phyloP scores from a whole-genome alignment of 2,797 vertebrate genomes.

The Enteromius trimaculatus region DNA sequence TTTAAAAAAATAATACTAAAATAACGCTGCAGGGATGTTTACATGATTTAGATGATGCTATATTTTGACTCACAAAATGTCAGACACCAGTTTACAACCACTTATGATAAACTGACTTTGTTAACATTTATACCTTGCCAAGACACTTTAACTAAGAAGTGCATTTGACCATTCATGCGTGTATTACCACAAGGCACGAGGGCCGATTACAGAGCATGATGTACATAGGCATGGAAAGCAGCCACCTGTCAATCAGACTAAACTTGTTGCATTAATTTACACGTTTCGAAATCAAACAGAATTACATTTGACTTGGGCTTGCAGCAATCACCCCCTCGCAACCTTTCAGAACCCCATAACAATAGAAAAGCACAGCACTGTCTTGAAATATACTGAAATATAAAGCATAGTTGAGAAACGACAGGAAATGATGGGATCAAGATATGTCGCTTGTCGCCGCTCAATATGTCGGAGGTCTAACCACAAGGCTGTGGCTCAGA shows the following conservation, averaged over 20 bases:
- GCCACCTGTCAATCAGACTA: not conserved
- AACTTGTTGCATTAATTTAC: not conserved
- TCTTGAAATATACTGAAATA: not conserved
- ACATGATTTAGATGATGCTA: not conserved
- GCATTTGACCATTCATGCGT: not conserved
- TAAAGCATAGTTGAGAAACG: not conserved
- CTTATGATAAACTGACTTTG: not conserved
- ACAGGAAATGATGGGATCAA: not conserved
- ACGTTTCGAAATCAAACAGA: not conserved
- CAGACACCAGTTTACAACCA: not conserved
- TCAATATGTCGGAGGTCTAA: slow-evolving; percentile 14
- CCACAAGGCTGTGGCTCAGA: slow-evolving; percentile 7
- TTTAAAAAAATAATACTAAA: not conserved
- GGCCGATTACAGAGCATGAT: not conserved
- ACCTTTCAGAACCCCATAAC: not conserved
- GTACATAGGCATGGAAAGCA: not conserved
- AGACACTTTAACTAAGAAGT: slow-evolving; percentile 1
- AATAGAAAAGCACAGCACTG: not conserved
- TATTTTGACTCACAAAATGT: not conserved
- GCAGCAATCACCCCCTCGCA: not conserved
- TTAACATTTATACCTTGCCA: slow-evolving; percentile 6
- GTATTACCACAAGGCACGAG: not conserved
- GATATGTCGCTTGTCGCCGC: not conserved
- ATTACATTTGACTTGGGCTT: not conserved
- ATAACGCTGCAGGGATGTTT: not conserved